phyloP scores from a whole-genome alignment of 2,888 invertebrate species.

The Aquatica leii region DNA sequence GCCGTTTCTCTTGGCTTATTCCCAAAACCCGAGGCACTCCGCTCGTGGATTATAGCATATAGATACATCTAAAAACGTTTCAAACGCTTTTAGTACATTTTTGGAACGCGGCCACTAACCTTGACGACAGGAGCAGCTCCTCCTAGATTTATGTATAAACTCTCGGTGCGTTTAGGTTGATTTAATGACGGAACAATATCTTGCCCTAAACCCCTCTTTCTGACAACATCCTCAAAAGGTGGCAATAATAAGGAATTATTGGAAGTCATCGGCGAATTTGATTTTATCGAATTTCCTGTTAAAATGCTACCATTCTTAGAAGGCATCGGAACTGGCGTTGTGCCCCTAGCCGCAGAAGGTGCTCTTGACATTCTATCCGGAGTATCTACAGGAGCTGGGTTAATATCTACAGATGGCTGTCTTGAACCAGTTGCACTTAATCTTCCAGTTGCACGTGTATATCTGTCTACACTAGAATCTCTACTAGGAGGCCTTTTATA shows the following conservation, averaged over 20 bases:
- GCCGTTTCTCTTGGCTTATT: constrained; percentile 21
- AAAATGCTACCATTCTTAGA: constrained; percentile 73
- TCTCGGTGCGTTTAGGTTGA: constrained; percentile 91
- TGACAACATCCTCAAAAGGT: constrained; percentile 84
- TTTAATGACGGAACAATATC: constrained; percentile 88
- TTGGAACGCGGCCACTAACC: constrained; percentile 36
- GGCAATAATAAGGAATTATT: constrained; percentile 57
- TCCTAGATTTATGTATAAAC: constrained; percentile 75
- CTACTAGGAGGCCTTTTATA: constrained; percentile 91
- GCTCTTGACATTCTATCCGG: constrained; percentile 64
- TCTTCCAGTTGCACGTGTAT: constrained; percentile 73
- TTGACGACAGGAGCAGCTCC: constrained; percentile 56
- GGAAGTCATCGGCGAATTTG: constrained; percentile 55
- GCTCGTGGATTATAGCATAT: constrained; percentile 33
- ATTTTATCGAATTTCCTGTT: constrained; percentile 61
- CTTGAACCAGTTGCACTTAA: constrained; percentile 69
- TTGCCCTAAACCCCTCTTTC: constrained; percentile 84
- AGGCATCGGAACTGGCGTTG: constrained; percentile 61
- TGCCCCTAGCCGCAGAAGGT: constrained; percentile 65
- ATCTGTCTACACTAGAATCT: constrained; percentile 83
- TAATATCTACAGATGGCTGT: constrained; percentile 80
- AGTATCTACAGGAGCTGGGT: constrained; percentile 50
- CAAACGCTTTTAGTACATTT: constrained; percentile 27
- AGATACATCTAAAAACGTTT: constrained; percentile 30
- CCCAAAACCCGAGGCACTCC: constrained; percentile 27